These are phyloP conservation scores for Synaphobranchus kaupii DNA, from an alignment of 2,797 vertebrate species.

Conservation along the genomic window DNA sequence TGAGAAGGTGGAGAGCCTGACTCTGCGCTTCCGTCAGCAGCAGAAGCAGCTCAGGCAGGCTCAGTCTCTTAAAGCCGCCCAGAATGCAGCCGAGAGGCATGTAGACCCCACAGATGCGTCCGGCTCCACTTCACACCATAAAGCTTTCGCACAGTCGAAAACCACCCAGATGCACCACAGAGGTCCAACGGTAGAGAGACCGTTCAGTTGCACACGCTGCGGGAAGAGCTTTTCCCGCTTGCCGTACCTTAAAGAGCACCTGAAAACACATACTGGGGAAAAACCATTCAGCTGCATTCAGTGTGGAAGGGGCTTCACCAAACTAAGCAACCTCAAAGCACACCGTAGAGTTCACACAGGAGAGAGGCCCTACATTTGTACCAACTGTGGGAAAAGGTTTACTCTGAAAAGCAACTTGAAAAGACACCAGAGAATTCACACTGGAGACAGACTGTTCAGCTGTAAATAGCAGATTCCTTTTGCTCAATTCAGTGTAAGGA, in stretches of 20 bases:
- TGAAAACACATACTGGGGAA: constrained; percentile 15
- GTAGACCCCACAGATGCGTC: not conserved
- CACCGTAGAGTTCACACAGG: constrained; percentile 20
- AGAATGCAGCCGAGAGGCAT: not conserved
- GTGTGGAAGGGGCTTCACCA: constrained; percentile 25
- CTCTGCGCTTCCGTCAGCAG: constrained; percentile 40
- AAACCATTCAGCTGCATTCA: constrained; percentile 13
- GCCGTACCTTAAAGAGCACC: constrained; percentile 28
- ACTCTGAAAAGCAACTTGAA: constrained; percentile 29
- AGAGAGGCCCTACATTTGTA: constrained; percentile 22
- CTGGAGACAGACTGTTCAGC: constrained; percentile 9
- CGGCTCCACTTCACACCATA: not conserved
- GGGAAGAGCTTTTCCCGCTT: constrained; percentile 24
- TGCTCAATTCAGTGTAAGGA: not conserved
- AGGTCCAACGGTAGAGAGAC: not conserved
- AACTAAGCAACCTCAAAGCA: constrained; percentile 17
- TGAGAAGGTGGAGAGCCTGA: constrained; percentile 51
- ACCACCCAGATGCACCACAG: not conserved
- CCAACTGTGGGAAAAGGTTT: constrained; percentile 22
- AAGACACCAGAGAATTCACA: constrained; percentile 26
- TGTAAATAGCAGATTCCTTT: not conserved
- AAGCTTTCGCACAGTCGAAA: not conserved
- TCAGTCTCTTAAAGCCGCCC: constrained; percentile 56
- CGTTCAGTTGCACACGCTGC: constrained; percentile 6
- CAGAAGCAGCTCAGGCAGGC: constrained; percentile 52